Percentiles rank a stretch among this genome's conserved stretches.
Conservation (phyloP, 2,888 invertebrate species). For the Therioaphis trifolii region DNA sequence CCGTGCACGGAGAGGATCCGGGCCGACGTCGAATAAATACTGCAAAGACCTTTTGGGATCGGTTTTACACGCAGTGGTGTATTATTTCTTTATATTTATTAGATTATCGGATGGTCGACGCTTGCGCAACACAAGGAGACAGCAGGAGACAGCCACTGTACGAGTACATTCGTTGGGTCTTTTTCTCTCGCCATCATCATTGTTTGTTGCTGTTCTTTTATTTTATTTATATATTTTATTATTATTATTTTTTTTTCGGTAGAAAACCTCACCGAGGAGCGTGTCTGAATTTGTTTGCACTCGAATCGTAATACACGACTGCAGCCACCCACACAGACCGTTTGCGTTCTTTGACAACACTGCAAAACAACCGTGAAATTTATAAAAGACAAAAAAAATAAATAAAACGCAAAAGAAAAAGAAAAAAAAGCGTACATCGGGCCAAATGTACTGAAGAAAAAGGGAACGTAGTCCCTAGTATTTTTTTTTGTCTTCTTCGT, state of each 20-base stretch:
- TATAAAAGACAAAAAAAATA: conserved; percentile 50
- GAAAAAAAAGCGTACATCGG: too few relatives aligned
- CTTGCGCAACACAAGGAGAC: conserved; percentile 38
- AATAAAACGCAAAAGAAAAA: conserved; percentile 7
- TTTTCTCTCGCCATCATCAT: conserved; percentile 6
- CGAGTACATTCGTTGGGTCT: background rate
- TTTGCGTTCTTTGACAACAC: conserved; percentile 40
- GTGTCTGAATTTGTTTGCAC: conserved; percentile 42
- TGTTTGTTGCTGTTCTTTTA: background rate
- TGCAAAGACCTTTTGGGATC: conserved; percentile 14
- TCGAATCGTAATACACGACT: conserved; percentile 23
- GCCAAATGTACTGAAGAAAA: too few relatives aligned
- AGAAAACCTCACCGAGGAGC: conserved; percentile 27
- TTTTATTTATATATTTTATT: background rate
- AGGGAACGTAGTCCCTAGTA: background rate
- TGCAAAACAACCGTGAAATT: conserved; percentile 59
- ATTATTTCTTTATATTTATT: conserved; percentile 48
- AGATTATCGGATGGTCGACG: conserved; percentile 43
- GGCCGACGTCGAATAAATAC: background rate
- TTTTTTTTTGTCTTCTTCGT: conserved; percentile 9
- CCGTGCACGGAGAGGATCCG: background rate
- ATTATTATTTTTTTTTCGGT: background rate
- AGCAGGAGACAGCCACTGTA: conserved; percentile 3
- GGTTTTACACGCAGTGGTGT: conserved; percentile 37
- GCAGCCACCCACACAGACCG: conserved; percentile 49